Conservation (phyloP, 2,888 invertebrate genomes). For the Tillus elongatus region DNA sequence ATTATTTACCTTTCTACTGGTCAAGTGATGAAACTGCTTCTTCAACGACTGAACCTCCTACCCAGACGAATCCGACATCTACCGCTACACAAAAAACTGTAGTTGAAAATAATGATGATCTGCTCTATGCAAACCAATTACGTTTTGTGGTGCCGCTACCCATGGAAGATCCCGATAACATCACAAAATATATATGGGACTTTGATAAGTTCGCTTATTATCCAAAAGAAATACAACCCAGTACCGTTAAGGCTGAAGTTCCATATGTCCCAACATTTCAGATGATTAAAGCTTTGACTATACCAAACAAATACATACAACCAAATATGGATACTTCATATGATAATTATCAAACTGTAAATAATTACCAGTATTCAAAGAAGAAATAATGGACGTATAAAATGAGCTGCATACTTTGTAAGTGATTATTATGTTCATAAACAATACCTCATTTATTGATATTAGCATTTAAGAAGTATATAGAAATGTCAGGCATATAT, state of each 20-base stretch:
- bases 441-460: too few species aligned
- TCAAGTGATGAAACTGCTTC: conserved; percentile 7
- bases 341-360: too few species aligned
- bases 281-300: conserved; percentile 32
- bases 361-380: too few species aligned
- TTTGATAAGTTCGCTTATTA: conserved; percentile 36
- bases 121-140: conserved; percentile 26
- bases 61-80: conserved; percentile 22
- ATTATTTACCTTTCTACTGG: conserved; percentile 16
- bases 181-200: conserved; percentile 28
- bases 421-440: too few species aligned
- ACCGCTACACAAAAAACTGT: conserved; percentile 19
- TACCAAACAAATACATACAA: conserved; percentile 24
- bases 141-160: conserved; percentile 38
- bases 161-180: conserved; percentile 22
- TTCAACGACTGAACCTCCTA: conserved; percentile 13
- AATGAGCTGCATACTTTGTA: too few species aligned
- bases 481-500: too few species aligned
- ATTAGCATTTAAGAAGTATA: too few species aligned
- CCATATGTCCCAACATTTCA: conserved; percentile 36
- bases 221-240: conserved; percentile 32
- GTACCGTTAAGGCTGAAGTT: conserved; percentile 30
- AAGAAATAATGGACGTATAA: too few species aligned
- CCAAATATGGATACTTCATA: conserved; percentile 7
- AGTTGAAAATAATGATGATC: conserved; percentile 6